Evolutionary conservation across 2,888 invertebrate species (phyloP).

Genomic region (Atherix ibis): DNA sequence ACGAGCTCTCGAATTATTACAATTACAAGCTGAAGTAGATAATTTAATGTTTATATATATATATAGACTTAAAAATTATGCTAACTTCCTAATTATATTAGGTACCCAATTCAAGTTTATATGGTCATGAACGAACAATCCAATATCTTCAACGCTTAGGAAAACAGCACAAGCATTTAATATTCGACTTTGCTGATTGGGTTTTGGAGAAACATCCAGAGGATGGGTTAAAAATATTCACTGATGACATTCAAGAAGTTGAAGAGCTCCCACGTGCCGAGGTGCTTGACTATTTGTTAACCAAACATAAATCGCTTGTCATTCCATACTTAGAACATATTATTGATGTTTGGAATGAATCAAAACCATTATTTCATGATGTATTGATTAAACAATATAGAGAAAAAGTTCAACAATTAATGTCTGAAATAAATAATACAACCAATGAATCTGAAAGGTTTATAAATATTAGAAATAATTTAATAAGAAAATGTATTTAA

Average conservation of each 20-base stretch:
- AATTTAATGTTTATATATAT: too few relatives aligned
- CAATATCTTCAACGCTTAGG: conserved; percentile 84
- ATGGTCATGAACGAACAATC: conserved; percentile 70
- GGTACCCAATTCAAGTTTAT: conserved; percentile 44
- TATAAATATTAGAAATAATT: too few relatives aligned
- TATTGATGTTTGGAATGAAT: conserved; percentile 77
- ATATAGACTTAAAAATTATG: too few relatives aligned
- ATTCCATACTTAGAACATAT: conserved; percentile 92
- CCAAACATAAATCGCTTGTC: conserved; percentile 62
- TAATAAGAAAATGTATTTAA: too few relatives aligned
- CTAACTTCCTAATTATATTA: background rate
- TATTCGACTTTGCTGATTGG: conserved; percentile 90
- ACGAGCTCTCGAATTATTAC: conserved; percentile 76
- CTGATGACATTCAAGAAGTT: conserved; percentile 73
- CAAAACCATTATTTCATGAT: conserved; percentile 75
- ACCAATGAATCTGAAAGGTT: conserved; percentile 13
- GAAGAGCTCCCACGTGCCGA: conserved; percentile 76
- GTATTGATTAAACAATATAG: conserved; percentile 78
- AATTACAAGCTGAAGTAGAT: conserved; percentile 55
- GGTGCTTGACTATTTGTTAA: conserved; percentile 76
- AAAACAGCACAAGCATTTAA: conserved; percentile 63
- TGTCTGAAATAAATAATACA: conserved; percentile 12
- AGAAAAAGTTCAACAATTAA: conserved; percentile 43
- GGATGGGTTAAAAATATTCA: conserved; percentile 80
- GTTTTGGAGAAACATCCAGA: conserved; percentile 72